These are phyloP conservation scores for Manacus vitellinus DNA, from an alignment of 2,113 vertebrate genomes.

Conservation along the genomic window DNA sequence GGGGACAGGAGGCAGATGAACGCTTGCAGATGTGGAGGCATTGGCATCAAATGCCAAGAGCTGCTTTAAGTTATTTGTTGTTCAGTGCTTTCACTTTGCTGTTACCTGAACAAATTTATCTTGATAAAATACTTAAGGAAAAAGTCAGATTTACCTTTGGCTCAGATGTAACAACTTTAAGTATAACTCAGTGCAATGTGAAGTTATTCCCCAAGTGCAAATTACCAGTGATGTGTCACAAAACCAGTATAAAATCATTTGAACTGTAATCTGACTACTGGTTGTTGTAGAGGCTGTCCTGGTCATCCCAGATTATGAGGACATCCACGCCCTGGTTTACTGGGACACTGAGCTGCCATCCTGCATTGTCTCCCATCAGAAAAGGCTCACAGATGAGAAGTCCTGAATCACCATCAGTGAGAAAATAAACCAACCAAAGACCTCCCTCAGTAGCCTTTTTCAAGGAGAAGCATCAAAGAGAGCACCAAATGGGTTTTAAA, in stretches of 20 bases:
- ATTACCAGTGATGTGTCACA: not conserved
- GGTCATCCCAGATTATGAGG: rapidly evolving
- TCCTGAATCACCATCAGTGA: not conserved
- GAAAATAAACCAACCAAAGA: not conserved
- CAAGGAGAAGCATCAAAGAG: not conserved
- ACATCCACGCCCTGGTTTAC: rapidly evolving
- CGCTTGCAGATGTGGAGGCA: not conserved
- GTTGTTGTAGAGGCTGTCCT: not conserved
- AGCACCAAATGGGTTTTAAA: not conserved
- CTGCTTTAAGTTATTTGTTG: not conserved
- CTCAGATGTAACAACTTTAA: not conserved
- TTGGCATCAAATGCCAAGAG: not conserved
- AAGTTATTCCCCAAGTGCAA: not conserved
- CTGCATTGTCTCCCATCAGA: not conserved
- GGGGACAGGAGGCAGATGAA: not conserved
- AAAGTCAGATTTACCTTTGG: not conserved
- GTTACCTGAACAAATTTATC: not conserved
- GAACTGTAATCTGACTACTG: rapidly evolving
- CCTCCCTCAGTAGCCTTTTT: not conserved
- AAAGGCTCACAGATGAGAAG: not conserved
- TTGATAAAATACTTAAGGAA: not conserved
- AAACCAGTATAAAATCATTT: not conserved
- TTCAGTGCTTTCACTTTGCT: not conserved
- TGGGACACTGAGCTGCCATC: not conserved
- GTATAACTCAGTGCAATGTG: not conserved